Evolutionary conservation across 2,888 invertebrate genomes (phyloP).

Genomic region (Tribolium freemani): DNA sequence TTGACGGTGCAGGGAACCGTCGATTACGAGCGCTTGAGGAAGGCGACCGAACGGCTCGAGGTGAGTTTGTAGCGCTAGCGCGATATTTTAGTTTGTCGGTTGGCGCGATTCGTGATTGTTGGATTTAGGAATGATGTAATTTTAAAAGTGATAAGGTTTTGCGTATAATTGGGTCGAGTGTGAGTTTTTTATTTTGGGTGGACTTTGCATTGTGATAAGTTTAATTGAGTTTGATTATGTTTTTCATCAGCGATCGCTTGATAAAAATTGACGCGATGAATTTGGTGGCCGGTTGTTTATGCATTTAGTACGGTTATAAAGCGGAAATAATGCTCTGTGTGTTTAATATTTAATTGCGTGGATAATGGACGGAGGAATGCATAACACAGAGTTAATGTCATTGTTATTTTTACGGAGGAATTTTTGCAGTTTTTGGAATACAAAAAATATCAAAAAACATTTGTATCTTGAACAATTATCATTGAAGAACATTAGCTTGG

Average conservation of each 20-base stretch:
- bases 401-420: neutral
- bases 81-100: conserved; percentile 13
- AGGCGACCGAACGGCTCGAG: conserved; percentile 88
- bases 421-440: neutral
- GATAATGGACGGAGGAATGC: neutral
- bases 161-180: too few relatives aligned
- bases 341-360: neutral
- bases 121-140: conserved; percentile 19
- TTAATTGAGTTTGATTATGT: neutral
- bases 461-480: too few relatives aligned
- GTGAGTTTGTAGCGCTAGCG: conserved; percentile 71
- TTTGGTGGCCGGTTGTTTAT: neutral
- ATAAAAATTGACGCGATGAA: neutral
- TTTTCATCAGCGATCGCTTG: neutral
- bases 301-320: neutral
- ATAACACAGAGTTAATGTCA: neutral
- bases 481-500: too few relatives aligned
- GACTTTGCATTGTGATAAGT: neutral
- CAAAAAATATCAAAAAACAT: too few relatives aligned
- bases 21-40: conserved; percentile 85
- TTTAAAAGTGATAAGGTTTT: neutral
- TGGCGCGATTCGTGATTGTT: conserved; percentile 11
- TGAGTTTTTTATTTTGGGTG: neutral
- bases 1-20: conserved; percentile 87
- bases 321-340: neutral